These are phyloP conservation scores for Strigamia crassipes DNA, from an alignment of 2,888 invertebrate species.

Conservation along the genomic window DNA sequence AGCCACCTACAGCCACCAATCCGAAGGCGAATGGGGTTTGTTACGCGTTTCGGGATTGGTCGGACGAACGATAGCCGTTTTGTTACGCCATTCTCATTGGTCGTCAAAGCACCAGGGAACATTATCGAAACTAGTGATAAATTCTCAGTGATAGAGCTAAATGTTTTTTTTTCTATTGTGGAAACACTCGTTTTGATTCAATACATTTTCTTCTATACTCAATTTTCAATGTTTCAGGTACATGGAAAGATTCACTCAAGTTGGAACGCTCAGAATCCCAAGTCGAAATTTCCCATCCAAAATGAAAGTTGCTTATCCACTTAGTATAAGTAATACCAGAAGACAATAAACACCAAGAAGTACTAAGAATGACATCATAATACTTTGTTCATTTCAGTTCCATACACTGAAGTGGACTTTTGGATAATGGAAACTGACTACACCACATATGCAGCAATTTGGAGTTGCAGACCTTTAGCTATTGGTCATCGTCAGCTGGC, in stretches of 20 bases:
- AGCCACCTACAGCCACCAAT: no score
- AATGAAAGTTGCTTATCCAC: constrained; percentile 77
- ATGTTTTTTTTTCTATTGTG: no score
- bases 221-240: background rate
- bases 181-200: no score
- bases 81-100: no score
- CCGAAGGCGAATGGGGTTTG: no score
- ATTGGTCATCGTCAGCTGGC: constrained; percentile 78
- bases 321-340: constrained; percentile 62
- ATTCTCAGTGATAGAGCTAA: no score
- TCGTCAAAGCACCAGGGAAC: no score
- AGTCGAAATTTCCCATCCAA: constrained; percentile 63
- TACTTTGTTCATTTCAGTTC: background rate
- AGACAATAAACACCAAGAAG: background rate
- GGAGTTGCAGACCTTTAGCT: constrained; percentile 76
- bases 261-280: constrained; percentile 70
- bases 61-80: no score
- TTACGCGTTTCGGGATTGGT: no score
- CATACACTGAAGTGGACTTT: constrained; percentile 59
- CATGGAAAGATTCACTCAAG: constrained; percentile 54
- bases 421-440: constrained; percentile 77
- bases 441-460: constrained; percentile 73
- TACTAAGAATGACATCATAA: background rate
- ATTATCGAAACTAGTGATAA: no score
- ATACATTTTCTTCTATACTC: no score